phyloP scores from a whole-genome alignment of 2,113 vertebrate genomes.

The Chrysochloris asiatica region DNA sequence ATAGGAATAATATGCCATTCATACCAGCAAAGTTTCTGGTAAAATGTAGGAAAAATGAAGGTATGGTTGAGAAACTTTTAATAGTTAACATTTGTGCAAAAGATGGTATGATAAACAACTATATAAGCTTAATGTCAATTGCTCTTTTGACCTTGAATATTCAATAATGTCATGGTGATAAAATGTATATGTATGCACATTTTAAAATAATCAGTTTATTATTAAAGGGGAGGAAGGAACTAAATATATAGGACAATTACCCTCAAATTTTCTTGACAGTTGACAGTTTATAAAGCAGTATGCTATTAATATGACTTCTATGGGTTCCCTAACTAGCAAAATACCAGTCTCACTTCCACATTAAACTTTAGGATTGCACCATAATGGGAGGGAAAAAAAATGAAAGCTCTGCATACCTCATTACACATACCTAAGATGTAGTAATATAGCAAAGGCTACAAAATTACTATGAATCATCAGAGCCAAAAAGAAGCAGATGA shows the following conservation, averaged over 20 bases:
- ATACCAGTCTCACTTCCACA: conserved; percentile 46
- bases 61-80: background rate
- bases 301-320: conserved; percentile 26
- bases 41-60: background rate
- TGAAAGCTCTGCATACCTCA: conserved; percentile 57
- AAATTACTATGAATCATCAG: conserved; percentile 57
- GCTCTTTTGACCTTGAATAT: conserved; percentile 26
- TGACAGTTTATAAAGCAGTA: conserved; percentile 30
- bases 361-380: conserved; percentile 45
- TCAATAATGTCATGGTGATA: background rate
- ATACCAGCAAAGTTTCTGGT: background rate
- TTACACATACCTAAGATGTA: conserved; percentile 51
- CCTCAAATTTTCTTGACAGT: conserved; percentile 43
- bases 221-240: background rate
- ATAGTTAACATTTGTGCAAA: background rate
- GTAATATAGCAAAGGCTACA: conserved; percentile 44
- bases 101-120: background rate
- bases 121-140: background rate
- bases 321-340: conserved; percentile 53
- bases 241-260: conserved; percentile 28
- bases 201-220: conserved; percentile 33
- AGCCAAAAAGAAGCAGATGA: conserved; percentile 59
- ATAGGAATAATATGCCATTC: background rate
- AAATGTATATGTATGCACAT: background rate
- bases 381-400: background rate